These are phyloP conservation scores for Drosophila tristis DNA, from an alignment of 1,140 invertebrate genomes.

Conservation along the genomic window DNA sequence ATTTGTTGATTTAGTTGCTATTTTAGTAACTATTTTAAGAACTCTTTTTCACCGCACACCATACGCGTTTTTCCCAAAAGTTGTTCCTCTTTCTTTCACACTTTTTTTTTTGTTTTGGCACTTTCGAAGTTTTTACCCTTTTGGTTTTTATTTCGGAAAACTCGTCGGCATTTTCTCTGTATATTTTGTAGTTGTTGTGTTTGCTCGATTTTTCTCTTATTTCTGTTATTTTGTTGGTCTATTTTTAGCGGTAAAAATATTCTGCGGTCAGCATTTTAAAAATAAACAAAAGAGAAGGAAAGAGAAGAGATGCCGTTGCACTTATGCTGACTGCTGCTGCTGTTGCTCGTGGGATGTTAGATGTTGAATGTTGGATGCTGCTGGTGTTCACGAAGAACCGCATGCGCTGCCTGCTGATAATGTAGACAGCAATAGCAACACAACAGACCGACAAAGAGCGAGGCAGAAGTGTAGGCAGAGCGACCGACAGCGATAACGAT, in stretches of 20 bases:
- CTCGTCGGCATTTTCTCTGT: conserved; percentile 43
- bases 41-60: background rate
- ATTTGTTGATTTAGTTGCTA: no score
- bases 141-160: conserved; percentile 61
- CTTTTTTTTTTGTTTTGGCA: conserved; percentile 53
- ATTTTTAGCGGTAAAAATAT: conserved; percentile 65
- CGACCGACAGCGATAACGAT: no score
- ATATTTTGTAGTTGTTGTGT: conserved; percentile 30
- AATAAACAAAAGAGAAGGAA: conserved; percentile 65
- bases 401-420: no score
- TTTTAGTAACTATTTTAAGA: no score
- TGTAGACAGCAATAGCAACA: no score
- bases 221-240: conserved; percentile 37
- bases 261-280: conserved; percentile 77
- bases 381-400: no score
- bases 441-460: background rate
- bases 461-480: background rate
- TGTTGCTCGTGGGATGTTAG: conserved; percentile 28
- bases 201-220: conserved; percentile 29
- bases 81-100: conserved; percentile 20
- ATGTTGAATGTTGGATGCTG: background rate
- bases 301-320: conserved; percentile 41
- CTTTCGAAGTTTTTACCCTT: conserved; percentile 74
- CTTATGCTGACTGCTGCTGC: conserved; percentile 16
- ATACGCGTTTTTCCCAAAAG: conserved; percentile 35